Evolutionary conservation across 2,888 invertebrate species (phyloP).

Genomic region (Nineta flava): DNA sequence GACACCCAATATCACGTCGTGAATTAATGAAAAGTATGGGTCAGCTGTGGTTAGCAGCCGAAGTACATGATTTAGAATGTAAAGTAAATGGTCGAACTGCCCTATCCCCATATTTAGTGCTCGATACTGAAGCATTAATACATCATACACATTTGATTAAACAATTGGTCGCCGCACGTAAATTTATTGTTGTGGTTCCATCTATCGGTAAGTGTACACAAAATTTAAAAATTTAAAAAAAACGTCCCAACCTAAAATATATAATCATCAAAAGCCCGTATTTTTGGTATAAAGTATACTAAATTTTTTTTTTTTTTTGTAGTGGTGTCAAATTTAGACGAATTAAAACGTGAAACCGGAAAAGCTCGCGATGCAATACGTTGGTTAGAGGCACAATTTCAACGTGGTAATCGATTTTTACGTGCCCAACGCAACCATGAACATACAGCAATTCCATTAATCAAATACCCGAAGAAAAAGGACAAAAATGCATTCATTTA

Average conservation of each 20-base stretch:
- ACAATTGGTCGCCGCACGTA: slow-evolving; percentile 63
- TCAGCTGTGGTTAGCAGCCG: slow-evolving; percentile 74
- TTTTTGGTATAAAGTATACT: not conserved
- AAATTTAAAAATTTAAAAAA: not conserved
- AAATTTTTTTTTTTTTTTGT: slow-evolving; percentile 17
- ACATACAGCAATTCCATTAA: slow-evolving; percentile 49
- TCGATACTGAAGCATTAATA: slow-evolving; percentile 68
- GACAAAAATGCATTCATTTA: slow-evolving; percentile 57
- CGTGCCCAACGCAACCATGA: slow-evolving; percentile 78
- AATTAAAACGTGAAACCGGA: slow-evolving; percentile 68
- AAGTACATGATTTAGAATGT: slow-evolving; percentile 72
- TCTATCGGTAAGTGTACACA: slow-evolving; percentile 51
- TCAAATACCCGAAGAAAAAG: slow-evolving; percentile 62
- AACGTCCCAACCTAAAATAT: not conserved
- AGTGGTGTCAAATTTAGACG: slow-evolving; percentile 82
- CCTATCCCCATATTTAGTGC: slow-evolving; percentile 74
- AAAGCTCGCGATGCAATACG: slow-evolving; percentile 83
- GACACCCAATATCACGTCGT: slow-evolving; percentile 14
- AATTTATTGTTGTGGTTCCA: slow-evolving; percentile 79
- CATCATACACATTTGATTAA: slow-evolving; percentile 63
- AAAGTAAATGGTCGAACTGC: slow-evolving; percentile 39
- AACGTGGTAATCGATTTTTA: slow-evolving; percentile 72
- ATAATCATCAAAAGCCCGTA: not conserved
- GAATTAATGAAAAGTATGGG: slow-evolving; percentile 69
- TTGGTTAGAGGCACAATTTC: slow-evolving; percentile 80